Conservation (phyloP, 2,113 vertebrate genomes). For the Numenius arquata region DNA sequence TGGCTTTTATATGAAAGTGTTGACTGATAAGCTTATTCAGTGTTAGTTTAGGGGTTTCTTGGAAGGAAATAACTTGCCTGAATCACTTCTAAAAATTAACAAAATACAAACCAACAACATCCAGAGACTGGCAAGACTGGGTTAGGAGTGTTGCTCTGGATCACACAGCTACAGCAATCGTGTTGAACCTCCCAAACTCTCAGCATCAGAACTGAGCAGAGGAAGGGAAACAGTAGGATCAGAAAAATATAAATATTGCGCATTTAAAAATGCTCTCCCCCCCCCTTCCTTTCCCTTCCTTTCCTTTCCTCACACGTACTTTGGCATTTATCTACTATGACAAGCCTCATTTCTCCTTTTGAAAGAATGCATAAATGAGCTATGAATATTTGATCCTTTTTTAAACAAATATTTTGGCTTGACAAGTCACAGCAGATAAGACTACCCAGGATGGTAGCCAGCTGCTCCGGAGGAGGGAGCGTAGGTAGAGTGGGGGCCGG, state of each 20-base stretch:
- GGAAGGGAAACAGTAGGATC: background rate
- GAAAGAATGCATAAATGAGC: slow-evolving; percentile 53
- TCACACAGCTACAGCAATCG: background rate
- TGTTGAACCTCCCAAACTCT: background rate
- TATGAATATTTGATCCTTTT: slow-evolving; percentile 68
- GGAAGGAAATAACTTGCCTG: slow-evolving; percentile 6
- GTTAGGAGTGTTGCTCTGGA: background rate
- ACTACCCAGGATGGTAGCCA: slow-evolving; percentile 49
- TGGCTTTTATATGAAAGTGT: slow-evolving; percentile 54
- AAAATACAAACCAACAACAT: background rate
- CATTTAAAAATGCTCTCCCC: background rate
- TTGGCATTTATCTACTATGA: slow-evolving; percentile 50
- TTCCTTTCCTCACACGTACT: background rate
- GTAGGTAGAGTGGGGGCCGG: background rate
- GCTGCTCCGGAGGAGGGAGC: background rate
- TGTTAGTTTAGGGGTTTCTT: slow-evolving; percentile 36
- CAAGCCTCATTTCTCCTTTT: slow-evolving; percentile 46
- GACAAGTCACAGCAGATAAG: slow-evolving; percentile 60
- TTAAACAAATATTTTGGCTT: slow-evolving; percentile 63
- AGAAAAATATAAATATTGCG: background rate
- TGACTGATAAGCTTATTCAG: slow-evolving; percentile 59
- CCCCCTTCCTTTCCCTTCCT: background rate
- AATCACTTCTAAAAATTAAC: slow-evolving; percentile 28
- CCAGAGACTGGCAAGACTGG: background rate
- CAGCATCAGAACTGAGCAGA: background rate